Conservation (phyloP, 2,888 invertebrate species). For the Deilephila porcellus region DNA sequence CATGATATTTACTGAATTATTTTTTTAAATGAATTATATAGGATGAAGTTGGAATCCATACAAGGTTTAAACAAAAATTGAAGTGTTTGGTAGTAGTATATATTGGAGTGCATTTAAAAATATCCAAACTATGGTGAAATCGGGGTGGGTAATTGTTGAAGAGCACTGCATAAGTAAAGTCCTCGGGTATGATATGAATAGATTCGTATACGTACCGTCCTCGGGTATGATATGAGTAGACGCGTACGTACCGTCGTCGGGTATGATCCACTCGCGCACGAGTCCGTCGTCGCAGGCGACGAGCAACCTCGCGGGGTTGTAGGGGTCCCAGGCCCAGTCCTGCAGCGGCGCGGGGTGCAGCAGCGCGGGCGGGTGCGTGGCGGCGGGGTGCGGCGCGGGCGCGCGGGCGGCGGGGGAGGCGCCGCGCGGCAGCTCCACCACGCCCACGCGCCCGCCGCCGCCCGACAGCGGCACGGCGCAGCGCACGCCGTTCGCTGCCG, state of each 20-base stretch:
- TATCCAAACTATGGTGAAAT: no score
- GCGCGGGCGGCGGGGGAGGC: conserved; percentile 54
- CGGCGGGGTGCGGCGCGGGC: conserved; percentile 88
- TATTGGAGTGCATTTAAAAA: no score
- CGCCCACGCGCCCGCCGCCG: conserved; percentile 94
- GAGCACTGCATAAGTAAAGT: no score
- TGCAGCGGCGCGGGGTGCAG: conserved; percentile 95
- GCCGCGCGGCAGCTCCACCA: conserved; percentile 86
- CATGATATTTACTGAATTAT: no score
- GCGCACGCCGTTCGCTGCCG: conserved; percentile 91
- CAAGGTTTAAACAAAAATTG: no score
- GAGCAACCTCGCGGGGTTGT: conserved; percentile 90
- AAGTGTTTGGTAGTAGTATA: no score
- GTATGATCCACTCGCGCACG: conserved; percentile 92
- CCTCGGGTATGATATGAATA: no score
- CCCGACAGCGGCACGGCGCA: conserved; percentile 96
- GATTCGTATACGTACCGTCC: no score
- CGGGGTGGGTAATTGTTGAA: no score
- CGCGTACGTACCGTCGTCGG: conserved; percentile 82
- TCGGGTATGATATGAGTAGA: neutral
- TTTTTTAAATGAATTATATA: no score
- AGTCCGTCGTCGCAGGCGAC: conserved; percentile 96
- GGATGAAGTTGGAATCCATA: no score
- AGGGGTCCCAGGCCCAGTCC: conserved; percentile 98
- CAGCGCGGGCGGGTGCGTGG: conserved; percentile 94